These are phyloP conservation scores for Lophius americanus DNA, from an alignment of 2,797 vertebrate genomes.

Conservation along the genomic window DNA sequence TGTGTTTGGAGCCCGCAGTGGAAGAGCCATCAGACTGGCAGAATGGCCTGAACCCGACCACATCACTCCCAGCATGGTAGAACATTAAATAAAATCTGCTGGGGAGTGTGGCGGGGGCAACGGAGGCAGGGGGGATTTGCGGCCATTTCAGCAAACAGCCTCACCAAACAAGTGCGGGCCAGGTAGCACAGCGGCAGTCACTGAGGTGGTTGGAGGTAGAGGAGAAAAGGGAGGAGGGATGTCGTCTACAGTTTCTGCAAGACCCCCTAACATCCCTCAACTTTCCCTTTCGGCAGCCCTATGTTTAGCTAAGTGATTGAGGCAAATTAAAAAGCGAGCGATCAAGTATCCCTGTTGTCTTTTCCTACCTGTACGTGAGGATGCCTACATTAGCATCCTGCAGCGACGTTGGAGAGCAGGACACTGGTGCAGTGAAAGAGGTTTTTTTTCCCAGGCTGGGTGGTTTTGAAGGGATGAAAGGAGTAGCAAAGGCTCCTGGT, in stretches of 20 bases:
- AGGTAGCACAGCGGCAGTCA: slow-evolving; percentile 58
- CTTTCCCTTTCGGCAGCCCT: slow-evolving; percentile 15
- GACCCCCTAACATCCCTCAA: slow-evolving; percentile 7
- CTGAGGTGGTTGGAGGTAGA: slow-evolving; percentile 54
- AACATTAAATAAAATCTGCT: slow-evolving; percentile 69
- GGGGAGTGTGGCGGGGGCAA: slow-evolving; percentile 41
- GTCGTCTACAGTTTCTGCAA: slow-evolving; percentile 33
- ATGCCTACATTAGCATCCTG: slow-evolving; percentile 28
- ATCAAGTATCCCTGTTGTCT: slow-evolving; percentile 18
- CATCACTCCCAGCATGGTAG: slow-evolving; percentile 72
- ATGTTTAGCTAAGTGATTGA: slow-evolving; percentile 64
- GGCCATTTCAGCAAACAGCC: slow-evolving; percentile 76
- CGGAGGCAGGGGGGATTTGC: slow-evolving; percentile 45
- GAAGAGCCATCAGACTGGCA: slow-evolving; percentile 64
- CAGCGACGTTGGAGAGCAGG: slow-evolving; percentile 11
- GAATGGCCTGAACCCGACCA: slow-evolving; percentile 64
- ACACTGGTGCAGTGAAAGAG: slow-evolving; percentile 12
- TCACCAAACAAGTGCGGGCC: slow-evolving; percentile 70
- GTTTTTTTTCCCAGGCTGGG: slow-evolving; percentile 51
- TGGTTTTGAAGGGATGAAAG: slow-evolving; percentile 60
- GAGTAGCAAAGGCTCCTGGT: slow-evolving; percentile 28
- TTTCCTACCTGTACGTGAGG: slow-evolving; percentile 42
- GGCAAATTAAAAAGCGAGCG: slow-evolving; percentile 43
- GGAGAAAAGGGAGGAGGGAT: slow-evolving; percentile 18
- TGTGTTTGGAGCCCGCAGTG: slow-evolving; percentile 68